phyloP scores from a whole-genome alignment of 2,888 invertebrate genomes.

The Achlya flavicornis region DNA sequence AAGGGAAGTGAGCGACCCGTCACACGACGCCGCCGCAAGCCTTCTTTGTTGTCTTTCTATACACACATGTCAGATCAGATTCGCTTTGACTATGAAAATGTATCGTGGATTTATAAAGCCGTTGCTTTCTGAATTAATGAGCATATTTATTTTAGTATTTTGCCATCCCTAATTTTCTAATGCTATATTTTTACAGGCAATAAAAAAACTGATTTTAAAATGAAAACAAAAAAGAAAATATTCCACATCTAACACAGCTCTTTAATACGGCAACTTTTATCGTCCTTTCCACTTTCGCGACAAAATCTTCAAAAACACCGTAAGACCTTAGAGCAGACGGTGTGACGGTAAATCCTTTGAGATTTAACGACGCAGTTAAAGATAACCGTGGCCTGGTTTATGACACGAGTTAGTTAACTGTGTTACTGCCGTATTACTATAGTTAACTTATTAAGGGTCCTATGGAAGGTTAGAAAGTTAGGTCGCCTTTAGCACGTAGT shows the following conservation, averaged over 20 bases:
- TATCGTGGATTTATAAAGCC: no score
- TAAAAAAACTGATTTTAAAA: background rate
- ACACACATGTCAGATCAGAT: no score
- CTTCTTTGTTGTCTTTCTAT: no score
- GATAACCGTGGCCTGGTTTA: slow-evolving; percentile 13
- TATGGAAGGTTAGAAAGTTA: background rate
- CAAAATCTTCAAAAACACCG: background rate
- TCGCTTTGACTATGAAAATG: no score
- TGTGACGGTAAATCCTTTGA: slow-evolving; percentile 2
- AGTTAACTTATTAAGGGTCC: slow-evolving; percentile 12
- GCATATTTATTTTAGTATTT: no score
- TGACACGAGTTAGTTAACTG: slow-evolving; percentile 14
- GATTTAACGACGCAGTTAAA: slow-evolving; percentile 16
- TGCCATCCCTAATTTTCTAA: no score
- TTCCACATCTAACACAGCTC: background rate
- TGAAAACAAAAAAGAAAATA: background rate
- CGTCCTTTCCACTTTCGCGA: background rate
- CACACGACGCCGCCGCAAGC: no score
- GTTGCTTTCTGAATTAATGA: no score
- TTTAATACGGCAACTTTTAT: background rate
- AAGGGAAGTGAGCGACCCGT: no score
- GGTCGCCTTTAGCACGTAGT: background rate
- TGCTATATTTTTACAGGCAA: no score
- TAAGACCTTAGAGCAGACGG: background rate
- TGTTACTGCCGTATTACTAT: slow-evolving; percentile 4